Evolutionary conservation across 2,113 vertebrate species (phyloP), one percentile per base, ranked within the genome.

Genomic region (Perognathus longimembris): DNA sequence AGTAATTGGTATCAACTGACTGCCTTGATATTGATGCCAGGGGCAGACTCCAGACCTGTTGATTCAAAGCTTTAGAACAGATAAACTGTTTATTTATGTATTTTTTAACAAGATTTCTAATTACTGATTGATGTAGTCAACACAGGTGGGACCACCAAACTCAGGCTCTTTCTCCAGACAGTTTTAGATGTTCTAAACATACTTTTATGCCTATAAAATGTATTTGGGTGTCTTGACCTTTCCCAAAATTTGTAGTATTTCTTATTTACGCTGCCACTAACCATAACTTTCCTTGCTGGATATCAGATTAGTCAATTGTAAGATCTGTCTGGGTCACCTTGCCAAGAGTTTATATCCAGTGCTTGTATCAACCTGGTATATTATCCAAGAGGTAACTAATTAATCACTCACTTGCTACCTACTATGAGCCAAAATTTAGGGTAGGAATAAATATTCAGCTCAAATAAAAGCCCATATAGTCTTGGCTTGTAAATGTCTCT

Each of bases 321-420:
- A 92, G 3, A 84, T 78, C 42, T 57, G 0, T 81, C 71, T 97
- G 89, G 42, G 70, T 78, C 76, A 88, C 59, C 84, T 95, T 96
- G 92, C 85, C 85, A 92, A 42, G 0, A 1, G 34, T 28, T 92
- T 75, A 11, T 91, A 96, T 94, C 28, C 57, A 90, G 14, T 88
- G 42, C 59, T 94, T 40, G 63, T 79, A 94, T 95, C 82, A 84
- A 66, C n/a, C 36, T 36, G 85, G 81, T 82, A 50, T 80, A 95
- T 94, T 96, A 96, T 34, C 71, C 87, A 92, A 63, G 28, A 50
- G 71, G 80, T 10, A 42, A 96, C 66, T 87, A 92, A 94, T 95
- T 86, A 90, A 75, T 88, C 77, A 92, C 66, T 91, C 75, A 95
- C 40, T 87, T n/a, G 54, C 3, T 79, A 30, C 40, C 22, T 76